Evolutionary conservation across 1,140 invertebrate species (phyloP), one percentile per base, ranked within the genome.

Genomic region (Penaeus indicus): DNA sequence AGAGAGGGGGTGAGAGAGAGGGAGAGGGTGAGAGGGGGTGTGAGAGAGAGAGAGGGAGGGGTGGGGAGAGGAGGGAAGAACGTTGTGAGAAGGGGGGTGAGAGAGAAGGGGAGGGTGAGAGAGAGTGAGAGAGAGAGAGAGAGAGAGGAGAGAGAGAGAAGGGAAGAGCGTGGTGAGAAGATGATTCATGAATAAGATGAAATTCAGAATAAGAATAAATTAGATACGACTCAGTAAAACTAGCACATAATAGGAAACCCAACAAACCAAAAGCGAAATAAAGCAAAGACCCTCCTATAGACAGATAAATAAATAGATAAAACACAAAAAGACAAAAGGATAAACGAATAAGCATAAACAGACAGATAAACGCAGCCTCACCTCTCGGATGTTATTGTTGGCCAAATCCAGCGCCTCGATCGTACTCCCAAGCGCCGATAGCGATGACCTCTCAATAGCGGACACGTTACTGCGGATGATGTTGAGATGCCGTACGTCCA

Each of bases 331-430:
- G 38, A 42, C 38, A 42, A 42, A 42, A 42, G 38, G 38, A 42
- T 42, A 42, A 42, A 4, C 7, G 38, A 42, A 4, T 4, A 42
- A 4, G 5, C 38, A 42, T 42, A 4, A 42, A 4, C 38, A 8
- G 38, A 42, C 7, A 32, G 38, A 42, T 4, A 4, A 42, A 8
- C 54, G 1, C 54, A 11, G 54, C 54, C 54, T 87, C 72, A 92
- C 90, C 78, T 80, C 86, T 11, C 90, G 84, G 5, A 92, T 84
- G 16, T 91, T 88, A 89, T 92, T 92, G 72, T 91, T 92, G 75
- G 91, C 91, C 7, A 92, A 67, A 75, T 92, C 92, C 16, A 92
- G 82, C 18, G 90, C 90, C 67, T 88, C 87, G 21, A 92, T 90
- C 19, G 80, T 79, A 1, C 90, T 79, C 18, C 88, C 87, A 13